Evolutionary conservation across 2,113 vertebrate genomes (phyloP).

Genomic region (Xiphias gladius): DNA sequence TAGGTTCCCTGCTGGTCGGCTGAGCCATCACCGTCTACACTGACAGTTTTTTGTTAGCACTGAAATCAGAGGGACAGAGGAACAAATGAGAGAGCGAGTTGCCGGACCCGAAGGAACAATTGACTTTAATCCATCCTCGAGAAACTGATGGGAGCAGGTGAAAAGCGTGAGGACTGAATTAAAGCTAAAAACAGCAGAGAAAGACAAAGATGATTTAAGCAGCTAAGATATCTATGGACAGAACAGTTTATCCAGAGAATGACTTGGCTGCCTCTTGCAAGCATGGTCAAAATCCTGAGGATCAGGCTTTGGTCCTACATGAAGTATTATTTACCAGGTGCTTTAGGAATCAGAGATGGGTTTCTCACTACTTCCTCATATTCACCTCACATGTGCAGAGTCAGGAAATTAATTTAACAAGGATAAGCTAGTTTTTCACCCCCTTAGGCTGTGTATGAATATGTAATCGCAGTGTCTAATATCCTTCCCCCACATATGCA

Average conservation of each 20-base stretch:
- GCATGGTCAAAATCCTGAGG: conserved; percentile 25
- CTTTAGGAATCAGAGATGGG: conserved; percentile 60
- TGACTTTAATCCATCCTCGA: conserved; percentile 38
- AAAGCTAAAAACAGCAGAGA: conserved; percentile 31
- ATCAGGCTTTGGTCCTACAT: conserved; percentile 45
- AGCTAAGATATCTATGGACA: conserved; percentile 34
- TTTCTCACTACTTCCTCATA: conserved; percentile 53
- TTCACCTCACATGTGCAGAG: conserved; percentile 46
- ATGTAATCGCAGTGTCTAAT: conserved; percentile 50
- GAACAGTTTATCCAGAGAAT: conserved; percentile 65
- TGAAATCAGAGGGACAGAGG: conserved; percentile 44
- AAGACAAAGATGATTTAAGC: conserved; percentile 50
- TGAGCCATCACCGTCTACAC: conserved; percentile 28
- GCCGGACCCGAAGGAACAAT: conserved; percentile 38
- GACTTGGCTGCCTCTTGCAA: conserved; percentile 56
- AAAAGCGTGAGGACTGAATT: conserved; percentile 28
- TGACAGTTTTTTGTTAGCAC: conserved; percentile 27
- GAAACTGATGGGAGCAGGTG: conserved; percentile 43
- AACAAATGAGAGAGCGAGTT: conserved; percentile 48
- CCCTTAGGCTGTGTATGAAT: conserved; percentile 61
- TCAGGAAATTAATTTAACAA: conserved; percentile 75
- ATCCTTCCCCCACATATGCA: conserved; percentile 13
- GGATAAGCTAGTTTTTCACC: conserved; percentile 67
- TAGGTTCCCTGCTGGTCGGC: conserved; percentile 42
- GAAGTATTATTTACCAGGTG: conserved; percentile 69